Evolutionary conservation across 2,888 invertebrate genomes (phyloP).

Genomic region (Drosophila fungiperda): DNA sequence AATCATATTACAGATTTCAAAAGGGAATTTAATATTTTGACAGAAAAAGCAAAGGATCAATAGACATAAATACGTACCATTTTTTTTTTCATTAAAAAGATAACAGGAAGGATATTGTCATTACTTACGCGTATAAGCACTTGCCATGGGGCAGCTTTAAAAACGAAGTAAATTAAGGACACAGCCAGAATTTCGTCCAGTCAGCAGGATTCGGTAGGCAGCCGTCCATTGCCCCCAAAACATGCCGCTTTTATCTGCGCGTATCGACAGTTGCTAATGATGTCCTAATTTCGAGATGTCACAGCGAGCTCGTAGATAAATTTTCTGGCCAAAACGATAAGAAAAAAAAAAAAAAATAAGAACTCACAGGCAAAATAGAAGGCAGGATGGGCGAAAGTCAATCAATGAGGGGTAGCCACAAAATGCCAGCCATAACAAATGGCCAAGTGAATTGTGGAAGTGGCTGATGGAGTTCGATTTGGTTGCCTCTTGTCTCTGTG

Average conservation of each 20-base stretch:
- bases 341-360: constrained; percentile 3
- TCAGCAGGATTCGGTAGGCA: constrained; percentile 19
- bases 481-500: constrained; percentile 7
- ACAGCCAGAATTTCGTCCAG: constrained; percentile 1
- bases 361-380: constrained; percentile 16
- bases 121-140: constrained; percentile 6
- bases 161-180: constrained; percentile 43
- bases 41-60: constrained; percentile 3
- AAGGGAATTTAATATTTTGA: background rate
- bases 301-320: constrained; percentile 68
- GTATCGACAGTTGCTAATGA: constrained; percentile 82
- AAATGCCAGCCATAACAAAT: constrained; percentile 65
- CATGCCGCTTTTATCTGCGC: constrained; percentile 68
- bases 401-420: constrained; percentile 62
- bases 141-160: constrained; percentile 31
- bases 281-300: constrained; percentile 81
- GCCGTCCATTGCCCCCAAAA: constrained; percentile 5
- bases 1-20: constrained; percentile 7
- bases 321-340: constrained; percentile 21
- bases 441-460: constrained; percentile 43
- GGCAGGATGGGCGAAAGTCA: constrained; percentile 44
- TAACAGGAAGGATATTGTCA: background rate
- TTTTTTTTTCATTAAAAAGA: constrained; percentile 5
- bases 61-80: background rate
- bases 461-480: constrained; percentile 9